Evolutionary conservation across 2,113 vertebrate species (phyloP).

Genomic region (Actinemys pallida): DNA sequence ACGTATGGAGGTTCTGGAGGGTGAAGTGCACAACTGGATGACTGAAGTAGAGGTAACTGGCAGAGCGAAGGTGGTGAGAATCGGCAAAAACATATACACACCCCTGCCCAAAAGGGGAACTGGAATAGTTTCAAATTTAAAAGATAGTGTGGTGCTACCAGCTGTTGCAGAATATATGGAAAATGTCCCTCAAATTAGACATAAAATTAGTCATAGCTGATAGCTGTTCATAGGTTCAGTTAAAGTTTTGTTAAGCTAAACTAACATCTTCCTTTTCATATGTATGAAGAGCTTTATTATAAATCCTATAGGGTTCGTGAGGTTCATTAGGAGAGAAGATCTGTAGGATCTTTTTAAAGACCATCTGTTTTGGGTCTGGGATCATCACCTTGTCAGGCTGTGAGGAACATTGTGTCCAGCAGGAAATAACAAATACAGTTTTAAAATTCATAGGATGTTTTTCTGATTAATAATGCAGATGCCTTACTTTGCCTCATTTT

Average conservation of each 20-base stretch:
- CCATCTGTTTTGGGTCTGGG: conserved; percentile 76
- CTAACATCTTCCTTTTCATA: conserved; percentile 68
- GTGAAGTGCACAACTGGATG: background rate
- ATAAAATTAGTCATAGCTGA: conserved; percentile 56
- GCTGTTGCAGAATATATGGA: conserved; percentile 45
- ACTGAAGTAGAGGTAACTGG: background rate
- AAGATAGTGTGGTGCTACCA: conserved; percentile 37
- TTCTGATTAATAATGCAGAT: conserved; percentile 76
- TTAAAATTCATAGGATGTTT: conserved; percentile 66
- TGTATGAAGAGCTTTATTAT: conserved; percentile 57
- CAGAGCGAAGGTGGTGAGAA: background rate
- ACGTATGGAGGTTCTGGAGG: background rate
- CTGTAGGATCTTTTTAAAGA: conserved; percentile 74
- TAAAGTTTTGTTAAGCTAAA: conserved; percentile 43
- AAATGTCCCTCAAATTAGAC: conserved; percentile 23
- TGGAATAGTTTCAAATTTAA: conserved; percentile 54
- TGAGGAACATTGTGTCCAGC: conserved; percentile 42
- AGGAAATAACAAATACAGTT: conserved; percentile 67
- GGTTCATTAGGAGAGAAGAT: conserved; percentile 69
- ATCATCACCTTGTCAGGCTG: conserved; percentile 70
- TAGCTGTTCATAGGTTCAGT: conserved; percentile 54
- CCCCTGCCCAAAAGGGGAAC: background rate
- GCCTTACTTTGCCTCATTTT: conserved; percentile 54
- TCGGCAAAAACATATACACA: background rate
- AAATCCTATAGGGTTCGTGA: conserved; percentile 71